Base-by-base conservation (phyloP, 2,888 invertebrate genomes). In the Cryptocheilus praepositus region DNA sequence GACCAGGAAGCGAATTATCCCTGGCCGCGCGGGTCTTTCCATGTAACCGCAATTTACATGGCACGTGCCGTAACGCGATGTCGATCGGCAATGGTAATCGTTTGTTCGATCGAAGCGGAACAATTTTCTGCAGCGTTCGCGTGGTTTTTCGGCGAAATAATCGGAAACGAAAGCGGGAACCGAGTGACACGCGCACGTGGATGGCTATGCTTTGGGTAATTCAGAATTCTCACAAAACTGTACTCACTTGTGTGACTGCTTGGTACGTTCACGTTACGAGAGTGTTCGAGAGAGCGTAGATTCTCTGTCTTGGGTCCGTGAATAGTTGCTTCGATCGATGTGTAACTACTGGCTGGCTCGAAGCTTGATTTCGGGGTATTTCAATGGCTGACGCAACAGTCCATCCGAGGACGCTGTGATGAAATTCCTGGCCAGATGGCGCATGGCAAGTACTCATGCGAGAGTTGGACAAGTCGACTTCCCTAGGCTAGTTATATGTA, bases 311-410 rank as follows among this genome's bases (percentile, higher is more conserved):
- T 65, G 70, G 71, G 75, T 75, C 78, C 70, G 77, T 73, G 81
- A 84, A 83, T 79, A 83, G 70, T 73, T 59, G 67, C 59, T 52
- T 43, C 73, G 77, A 82, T 83, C 83, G 75, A 83, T 79, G 73
- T 65, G 21, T 60, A 76, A 59, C 60, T 58, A 74, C 74, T 76
- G 70, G 57, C 67, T 68, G 57, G 60, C 53, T 56, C 44, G 28
- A 59, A 63, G 61, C 62, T 51, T 51, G 57, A 60, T 55, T 66
- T 73, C 78, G 61, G 66, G 60, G 69, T 77, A 74, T 75, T 80
- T 75, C 76, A 74, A 76, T 71, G 71, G 74, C 79, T 84, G 83
- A 84, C 54, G 85, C 76, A 85, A 84, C 58, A 59, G 58, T 69
- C 53, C 58, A 49, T 49, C 15, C 19, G 43, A 61, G 55, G 52